Conservation (phyloP, 2,113 vertebrate genomes). For the Heterochromis multidens region DNA sequence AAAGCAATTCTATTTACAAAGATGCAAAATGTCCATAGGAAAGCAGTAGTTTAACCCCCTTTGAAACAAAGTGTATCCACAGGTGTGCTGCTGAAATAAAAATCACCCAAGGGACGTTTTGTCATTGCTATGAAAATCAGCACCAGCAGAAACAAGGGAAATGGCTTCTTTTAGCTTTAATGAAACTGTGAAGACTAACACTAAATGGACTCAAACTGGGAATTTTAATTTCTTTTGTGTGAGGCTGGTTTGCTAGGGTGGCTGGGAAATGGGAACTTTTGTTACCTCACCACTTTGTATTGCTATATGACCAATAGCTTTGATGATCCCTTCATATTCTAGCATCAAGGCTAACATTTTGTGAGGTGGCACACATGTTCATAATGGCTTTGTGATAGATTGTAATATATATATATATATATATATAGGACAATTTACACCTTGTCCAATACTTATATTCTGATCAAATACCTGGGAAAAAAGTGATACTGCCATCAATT, state of each 20-base stretch:
- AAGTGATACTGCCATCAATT: background rate
- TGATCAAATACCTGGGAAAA: background rate
- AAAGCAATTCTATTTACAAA: background rate
- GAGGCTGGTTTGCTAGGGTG: background rate
- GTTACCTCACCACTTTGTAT: background rate
- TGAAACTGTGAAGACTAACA: background rate
- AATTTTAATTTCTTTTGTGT: background rate
- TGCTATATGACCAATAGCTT: background rate
- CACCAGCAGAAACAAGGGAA: background rate
- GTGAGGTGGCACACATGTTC: background rate
- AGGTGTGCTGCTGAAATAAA: background rate
- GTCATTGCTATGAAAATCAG: background rate
- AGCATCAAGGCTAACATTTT: background rate
- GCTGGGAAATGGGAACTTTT: background rate
- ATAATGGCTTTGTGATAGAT: background rate
- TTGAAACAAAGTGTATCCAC: background rate
- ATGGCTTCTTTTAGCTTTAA: background rate
- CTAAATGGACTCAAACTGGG: background rate
- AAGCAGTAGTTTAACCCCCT: background rate
- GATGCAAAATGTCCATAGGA: background rate
- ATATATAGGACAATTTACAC: too few species aligned
- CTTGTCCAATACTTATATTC: background rate
- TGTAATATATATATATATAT: too few species aligned
- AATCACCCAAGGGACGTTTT: background rate
- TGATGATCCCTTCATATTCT: background rate